phyloP scores from a whole-genome alignment of 2,797 vertebrate genomes.

The Diplodus sargus region DNA sequence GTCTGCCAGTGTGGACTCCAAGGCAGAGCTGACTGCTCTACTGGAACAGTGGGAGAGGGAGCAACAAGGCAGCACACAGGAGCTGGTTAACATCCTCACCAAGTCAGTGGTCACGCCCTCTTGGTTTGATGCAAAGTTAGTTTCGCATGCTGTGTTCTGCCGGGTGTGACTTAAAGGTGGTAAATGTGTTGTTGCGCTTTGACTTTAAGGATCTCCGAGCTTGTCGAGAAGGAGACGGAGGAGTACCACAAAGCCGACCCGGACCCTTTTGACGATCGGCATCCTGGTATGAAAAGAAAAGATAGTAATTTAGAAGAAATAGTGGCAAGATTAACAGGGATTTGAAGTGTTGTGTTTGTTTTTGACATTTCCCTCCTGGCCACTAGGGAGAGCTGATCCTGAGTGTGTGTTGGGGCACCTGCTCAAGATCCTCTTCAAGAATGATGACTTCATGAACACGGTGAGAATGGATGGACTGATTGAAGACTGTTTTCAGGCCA shows the following conservation, averaged over 20 bases:
- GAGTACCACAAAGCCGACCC: slow-evolving; percentile 99
- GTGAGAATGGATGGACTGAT: slow-evolving; percentile 80
- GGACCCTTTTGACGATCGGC: slow-evolving; percentile 98
- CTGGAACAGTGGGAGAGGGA: slow-evolving; percentile 98
- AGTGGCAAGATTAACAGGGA: not conserved
- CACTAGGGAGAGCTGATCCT: slow-evolving; percentile 95
- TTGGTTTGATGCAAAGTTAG: not conserved
- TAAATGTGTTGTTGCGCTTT: slow-evolving; percentile 31
- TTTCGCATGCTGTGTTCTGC: not conserved
- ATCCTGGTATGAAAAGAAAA: slow-evolving; percentile 88
- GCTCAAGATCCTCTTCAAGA: slow-evolving; percentile 98
- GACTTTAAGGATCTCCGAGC: slow-evolving; percentile 93
- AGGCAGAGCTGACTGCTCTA: slow-evolving; percentile 96
- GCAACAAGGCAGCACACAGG: slow-evolving; percentile 92
- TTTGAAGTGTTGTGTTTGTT: slow-evolving; percentile 28
- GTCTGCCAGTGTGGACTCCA: slow-evolving; percentile 92
- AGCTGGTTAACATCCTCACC: slow-evolving; percentile 94
- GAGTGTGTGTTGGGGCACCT: slow-evolving; percentile 97
- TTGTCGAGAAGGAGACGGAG: slow-evolving; percentile 98
- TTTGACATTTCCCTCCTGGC: slow-evolving; percentile 63
- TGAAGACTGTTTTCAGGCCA: not conserved
- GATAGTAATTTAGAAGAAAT: not conserved
- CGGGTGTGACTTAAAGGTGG: not conserved
- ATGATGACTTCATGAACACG: slow-evolving; percentile 99
- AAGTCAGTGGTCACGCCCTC: slow-evolving; percentile 85